Evolutionary conservation across 30 jellyfish, hydroid and myxozoan genomes (phyloP).

Genomic region (Aurelia aurita complex sp. Pacific): DNA sequence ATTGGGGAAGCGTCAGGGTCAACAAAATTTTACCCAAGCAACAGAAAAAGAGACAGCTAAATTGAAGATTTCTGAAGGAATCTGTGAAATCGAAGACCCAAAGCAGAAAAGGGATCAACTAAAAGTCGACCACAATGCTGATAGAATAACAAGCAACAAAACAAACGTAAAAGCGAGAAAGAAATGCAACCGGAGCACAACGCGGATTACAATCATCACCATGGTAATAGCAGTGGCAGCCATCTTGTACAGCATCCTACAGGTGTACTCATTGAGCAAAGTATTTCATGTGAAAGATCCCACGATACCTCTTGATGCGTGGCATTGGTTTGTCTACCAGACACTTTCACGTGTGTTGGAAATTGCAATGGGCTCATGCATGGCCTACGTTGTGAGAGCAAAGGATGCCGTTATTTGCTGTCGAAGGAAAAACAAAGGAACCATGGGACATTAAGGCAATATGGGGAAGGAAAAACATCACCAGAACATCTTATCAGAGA

Average conservation of each 20-base stretch:
- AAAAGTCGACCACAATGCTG: neutral
- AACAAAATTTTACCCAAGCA: neutral
- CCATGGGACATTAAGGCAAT: too few species aligned
- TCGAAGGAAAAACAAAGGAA: too few species aligned
- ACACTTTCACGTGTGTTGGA: constrained; percentile 49
- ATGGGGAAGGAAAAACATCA: too few species aligned
- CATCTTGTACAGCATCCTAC: constrained; percentile 33
- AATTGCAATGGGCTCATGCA: constrained; percentile 34
- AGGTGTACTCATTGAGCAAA: constrained; percentile 36
- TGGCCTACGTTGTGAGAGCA: constrained; percentile 53
- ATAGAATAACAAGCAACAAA: neutral
- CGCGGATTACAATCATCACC: constrained; percentile 32
- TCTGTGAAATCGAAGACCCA: neutral
- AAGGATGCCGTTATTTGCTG: neutral
- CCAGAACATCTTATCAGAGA: too few species aligned
- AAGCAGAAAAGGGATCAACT: neutral
- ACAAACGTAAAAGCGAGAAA: constrained; percentile 6
- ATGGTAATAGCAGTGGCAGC: constrained; percentile 44
- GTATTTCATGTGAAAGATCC: constrained; percentile 35
- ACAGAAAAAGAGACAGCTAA: neutral
- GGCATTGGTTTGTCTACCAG: constrained; percentile 70
- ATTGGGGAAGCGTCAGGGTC: too few species aligned
- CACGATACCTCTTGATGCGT: constrained; percentile 4
- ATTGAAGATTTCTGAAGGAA: neutral
- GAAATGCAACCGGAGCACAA: constrained; percentile 4